Percentiles rank a stretch among this genome's conserved stretches.
Conservation (phyloP, 2,113 vertebrate genomes). For the Struthio camelus region DNA sequence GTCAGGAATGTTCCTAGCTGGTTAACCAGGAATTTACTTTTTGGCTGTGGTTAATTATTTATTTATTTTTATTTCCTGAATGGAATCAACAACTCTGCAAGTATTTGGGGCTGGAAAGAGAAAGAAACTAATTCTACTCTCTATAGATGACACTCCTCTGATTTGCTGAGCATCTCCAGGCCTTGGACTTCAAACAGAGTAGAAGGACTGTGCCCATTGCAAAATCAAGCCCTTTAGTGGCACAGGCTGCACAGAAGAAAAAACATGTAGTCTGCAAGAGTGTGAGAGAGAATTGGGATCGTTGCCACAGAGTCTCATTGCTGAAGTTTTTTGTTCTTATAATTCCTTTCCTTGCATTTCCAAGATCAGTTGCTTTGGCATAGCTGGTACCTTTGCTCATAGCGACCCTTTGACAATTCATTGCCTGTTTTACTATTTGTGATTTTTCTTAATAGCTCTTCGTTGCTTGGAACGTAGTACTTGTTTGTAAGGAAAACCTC, state of each 20-base stretch:
- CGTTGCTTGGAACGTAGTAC: neutral
- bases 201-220: neutral
- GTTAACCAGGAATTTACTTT: neutral
- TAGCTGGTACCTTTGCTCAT: neutral
- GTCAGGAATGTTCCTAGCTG: neutral
- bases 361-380: neutral
- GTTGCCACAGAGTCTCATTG: neutral
- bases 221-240: neutral
- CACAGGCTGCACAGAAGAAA: neutral
- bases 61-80: neutral
- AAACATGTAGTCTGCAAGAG: neutral
- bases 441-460: neutral
- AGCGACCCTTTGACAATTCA: neutral
- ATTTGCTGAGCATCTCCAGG: neutral
- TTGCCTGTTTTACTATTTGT: neutral
- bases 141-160: neutral
- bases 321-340: neutral
- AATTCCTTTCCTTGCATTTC: neutral
- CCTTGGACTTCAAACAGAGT: neutral
- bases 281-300: neutral
- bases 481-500: neutral
- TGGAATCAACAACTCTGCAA: neutral
- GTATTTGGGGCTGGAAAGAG: neutral
- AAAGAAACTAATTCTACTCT: neutral
- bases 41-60: neutral